phyloP scores from a whole-genome alignment of 1,140 invertebrate species.

The Lithobius niger region DNA sequence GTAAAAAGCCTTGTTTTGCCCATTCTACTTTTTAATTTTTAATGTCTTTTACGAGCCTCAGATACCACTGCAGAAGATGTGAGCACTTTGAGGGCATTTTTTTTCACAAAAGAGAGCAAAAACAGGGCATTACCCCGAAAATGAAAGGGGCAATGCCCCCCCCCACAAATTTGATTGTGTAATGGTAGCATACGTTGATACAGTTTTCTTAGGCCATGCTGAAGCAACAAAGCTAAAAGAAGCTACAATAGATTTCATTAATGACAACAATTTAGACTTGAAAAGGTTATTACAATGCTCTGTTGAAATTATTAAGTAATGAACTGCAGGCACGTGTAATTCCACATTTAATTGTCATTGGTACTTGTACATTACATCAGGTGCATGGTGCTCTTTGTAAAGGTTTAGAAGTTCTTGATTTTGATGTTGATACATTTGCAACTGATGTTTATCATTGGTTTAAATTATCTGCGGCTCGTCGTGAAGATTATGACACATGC shows the following conservation, averaged over 20 bases:
- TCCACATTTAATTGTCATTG: background rate
- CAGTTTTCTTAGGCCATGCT: background rate
- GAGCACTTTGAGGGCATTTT: too few species aligned
- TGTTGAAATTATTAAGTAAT: background rate
- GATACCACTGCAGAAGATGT: too few species aligned
- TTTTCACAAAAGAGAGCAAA: too few species aligned
- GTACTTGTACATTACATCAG: background rate
- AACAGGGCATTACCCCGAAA: too few species aligned
- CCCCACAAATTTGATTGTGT: too few species aligned
- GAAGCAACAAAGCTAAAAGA: background rate
- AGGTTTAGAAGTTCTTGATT: background rate
- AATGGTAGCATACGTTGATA: background rate
- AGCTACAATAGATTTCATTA: background rate
- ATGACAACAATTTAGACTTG: background rate
- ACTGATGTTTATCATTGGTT: constrained; percentile 2
- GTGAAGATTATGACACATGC: background rate
- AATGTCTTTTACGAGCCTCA: too few species aligned
- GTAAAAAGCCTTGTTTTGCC: too few species aligned
- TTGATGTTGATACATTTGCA: constrained; percentile 2
- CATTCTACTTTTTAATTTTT: too few species aligned
- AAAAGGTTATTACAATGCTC: background rate
- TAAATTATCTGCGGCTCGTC: background rate
- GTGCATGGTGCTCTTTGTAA: background rate
- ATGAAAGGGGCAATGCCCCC: too few species aligned
- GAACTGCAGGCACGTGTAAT: background rate